phyloP scores from a whole-genome alignment of 1,140 invertebrate genomes.

The Thalassaphorura encarpata region DNA sequence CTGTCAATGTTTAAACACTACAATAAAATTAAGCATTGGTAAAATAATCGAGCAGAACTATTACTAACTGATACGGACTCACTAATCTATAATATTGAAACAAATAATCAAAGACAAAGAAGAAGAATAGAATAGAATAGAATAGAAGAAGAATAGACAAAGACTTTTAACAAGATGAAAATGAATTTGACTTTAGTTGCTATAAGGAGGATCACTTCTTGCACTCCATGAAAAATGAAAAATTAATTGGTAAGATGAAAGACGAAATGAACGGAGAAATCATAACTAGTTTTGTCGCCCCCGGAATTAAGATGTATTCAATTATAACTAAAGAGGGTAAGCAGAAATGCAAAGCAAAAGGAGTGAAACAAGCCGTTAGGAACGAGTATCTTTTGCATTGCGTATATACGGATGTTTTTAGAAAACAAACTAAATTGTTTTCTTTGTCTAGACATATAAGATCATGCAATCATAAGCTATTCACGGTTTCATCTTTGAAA shows the following conservation, averaged over 20 bases:
- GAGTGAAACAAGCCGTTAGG: neutral
- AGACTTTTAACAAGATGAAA: constrained; percentile 7
- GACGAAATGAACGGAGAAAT: constrained; percentile 40
- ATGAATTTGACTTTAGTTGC: constrained; percentile 14
- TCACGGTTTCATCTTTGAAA: neutral
- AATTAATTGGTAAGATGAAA: constrained; percentile 43
- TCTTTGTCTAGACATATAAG: constrained; percentile 5
- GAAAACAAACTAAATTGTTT: neutral
- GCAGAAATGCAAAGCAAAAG: constrained; percentile 8
- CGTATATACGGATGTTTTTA: neutral
- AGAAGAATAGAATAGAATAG: too few species aligned
- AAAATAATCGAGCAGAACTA: constrained; percentile 1
- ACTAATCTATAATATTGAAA: constrained; percentile 9
- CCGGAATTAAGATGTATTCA: constrained; percentile 40
- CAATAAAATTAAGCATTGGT: constrained; percentile 9
- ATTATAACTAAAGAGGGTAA: constrained; percentile 25
- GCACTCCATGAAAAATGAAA: constrained; percentile 38
- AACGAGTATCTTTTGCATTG: neutral
- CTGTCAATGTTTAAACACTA: constrained; percentile 6
- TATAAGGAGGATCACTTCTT: constrained; percentile 7
- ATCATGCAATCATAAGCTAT: constrained; percentile 10
- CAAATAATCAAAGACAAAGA: too few species aligned
- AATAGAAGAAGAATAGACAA: too few species aligned
- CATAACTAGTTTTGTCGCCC: constrained; percentile 38
- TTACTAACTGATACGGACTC: constrained; percentile 17